Evolutionary conservation across 2,113 vertebrate species (phyloP).

Genomic region (Xyliphius kryptos): DNA sequence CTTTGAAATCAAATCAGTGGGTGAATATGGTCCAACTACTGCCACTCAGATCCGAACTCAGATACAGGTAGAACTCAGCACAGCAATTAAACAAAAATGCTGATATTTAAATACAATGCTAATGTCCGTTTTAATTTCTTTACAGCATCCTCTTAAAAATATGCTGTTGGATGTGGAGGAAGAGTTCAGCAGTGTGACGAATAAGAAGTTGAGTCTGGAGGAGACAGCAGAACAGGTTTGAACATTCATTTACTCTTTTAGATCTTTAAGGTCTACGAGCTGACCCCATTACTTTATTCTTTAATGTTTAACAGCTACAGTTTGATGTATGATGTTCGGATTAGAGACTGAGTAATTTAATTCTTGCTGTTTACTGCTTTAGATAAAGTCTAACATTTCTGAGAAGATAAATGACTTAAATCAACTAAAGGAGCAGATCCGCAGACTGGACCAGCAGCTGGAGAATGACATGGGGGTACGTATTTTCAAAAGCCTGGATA

Average conservation of each 20-base stretch:
- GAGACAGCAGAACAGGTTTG: slow-evolving; percentile 64
- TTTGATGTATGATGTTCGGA: not conserved
- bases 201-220: slow-evolving; percentile 58
- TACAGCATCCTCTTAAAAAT: slow-evolving; percentile 60
- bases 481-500: not conserved
- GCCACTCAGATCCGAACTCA: slow-evolving; percentile 73
- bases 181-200: slow-evolving; percentile 54
- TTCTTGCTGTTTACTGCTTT: not conserved
- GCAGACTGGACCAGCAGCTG: slow-evolving; percentile 60
- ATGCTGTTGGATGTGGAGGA: slow-evolving; percentile 64
- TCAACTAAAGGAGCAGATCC: slow-evolving; percentile 63
- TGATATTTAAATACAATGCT: not conserved
- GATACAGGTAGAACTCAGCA: slow-evolving; percentile 68
- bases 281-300: not conserved
- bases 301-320: not conserved
- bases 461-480: slow-evolving; percentile 60
- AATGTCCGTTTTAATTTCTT: slow-evolving; percentile 7
- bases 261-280: not conserved
- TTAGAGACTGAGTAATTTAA: not conserved
- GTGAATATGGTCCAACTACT: slow-evolving; percentile 65
- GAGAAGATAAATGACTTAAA: slow-evolving; percentile 66
- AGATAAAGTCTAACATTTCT: slow-evolving; percentile 60
- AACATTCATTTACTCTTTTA: too few relatives aligned
- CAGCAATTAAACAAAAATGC: not conserved
- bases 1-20: slow-evolving; percentile 80